Evolutionary conservation across 2,113 vertebrate genomes (phyloP).

Genomic region (Tupaia tana): DNA sequence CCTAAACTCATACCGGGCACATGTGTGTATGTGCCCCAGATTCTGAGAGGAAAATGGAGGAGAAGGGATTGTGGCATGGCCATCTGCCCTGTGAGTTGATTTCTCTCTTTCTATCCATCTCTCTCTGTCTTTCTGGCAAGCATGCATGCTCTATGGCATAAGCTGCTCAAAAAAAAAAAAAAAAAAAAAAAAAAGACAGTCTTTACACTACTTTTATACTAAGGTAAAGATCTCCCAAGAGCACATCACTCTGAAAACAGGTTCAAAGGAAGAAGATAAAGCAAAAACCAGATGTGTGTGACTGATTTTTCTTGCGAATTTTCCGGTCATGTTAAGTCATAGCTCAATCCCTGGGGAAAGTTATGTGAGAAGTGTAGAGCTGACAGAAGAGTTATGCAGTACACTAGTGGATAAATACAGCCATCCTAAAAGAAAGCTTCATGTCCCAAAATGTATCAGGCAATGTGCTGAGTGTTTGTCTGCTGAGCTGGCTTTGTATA

Average conservation of each 20-base stretch:
- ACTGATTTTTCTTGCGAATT: neutral
- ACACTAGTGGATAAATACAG: neutral
- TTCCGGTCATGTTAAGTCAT: neutral
- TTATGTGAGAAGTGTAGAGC: neutral
- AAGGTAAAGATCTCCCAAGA: neutral
- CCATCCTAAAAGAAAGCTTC: neutral
- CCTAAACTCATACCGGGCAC: no score
- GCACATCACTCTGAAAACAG: neutral
- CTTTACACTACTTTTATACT: neutral
- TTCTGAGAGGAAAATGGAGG: no score
- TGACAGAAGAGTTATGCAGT: neutral
- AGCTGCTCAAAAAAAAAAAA: no score
- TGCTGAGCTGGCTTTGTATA: neutral
- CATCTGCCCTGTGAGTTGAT: no score
- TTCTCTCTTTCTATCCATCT: no score
- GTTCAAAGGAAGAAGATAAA: neutral
- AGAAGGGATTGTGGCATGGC: no score
- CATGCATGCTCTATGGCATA: no score
- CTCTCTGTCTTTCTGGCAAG: no score
- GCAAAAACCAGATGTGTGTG: neutral
- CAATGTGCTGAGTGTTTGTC: neutral
- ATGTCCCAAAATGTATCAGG: neutral
- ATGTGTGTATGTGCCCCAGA: no score
- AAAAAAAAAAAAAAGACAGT: no score
- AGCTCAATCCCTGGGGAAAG: neutral